Conservation (phyloP, 2,888 invertebrate genomes). For the Calameuta filiformis region DNA sequence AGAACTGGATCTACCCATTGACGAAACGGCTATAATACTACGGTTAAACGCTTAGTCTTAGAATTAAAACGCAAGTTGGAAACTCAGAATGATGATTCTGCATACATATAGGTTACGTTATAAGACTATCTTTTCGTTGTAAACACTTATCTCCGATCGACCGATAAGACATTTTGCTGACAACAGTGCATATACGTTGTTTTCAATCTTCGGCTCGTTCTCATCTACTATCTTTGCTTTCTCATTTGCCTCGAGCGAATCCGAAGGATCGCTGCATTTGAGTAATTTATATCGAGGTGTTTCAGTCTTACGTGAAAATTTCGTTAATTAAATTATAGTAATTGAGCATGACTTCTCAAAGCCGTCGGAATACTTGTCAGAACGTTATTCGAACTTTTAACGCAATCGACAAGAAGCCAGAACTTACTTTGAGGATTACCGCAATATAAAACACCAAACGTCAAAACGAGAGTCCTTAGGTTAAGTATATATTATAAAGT, state of each 20-base stretch:
- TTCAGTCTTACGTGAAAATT: constrained; percentile 57
- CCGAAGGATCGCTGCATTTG: not conserved
- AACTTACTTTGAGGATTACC: too few species aligned
- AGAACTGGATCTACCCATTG: not conserved
- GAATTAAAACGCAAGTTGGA: not conserved
- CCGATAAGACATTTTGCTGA: not conserved
- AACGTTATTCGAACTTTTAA: not conserved
- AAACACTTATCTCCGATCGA: not conserved
- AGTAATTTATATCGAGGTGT: constrained; percentile 34
- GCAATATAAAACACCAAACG: too few species aligned
- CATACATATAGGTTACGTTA: not conserved
- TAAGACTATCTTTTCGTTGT: not conserved
- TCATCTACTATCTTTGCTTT: too few species aligned
- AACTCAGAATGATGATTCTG: not conserved
- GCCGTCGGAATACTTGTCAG: constrained; percentile 26
- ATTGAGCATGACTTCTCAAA: constrained; percentile 44
- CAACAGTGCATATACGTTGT: not conserved
- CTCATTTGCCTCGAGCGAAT: too few species aligned
- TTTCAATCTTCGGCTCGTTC: not conserved
- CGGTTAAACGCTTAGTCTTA: not conserved
- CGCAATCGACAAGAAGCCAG: too few species aligned
- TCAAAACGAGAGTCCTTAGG: too few species aligned
- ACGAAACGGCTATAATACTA: not conserved
- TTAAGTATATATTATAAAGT: too few species aligned
- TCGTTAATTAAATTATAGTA: constrained; percentile 45